Evolutionary conservation across 1,140 invertebrate genomes (phyloP).

Genomic region (Nymphalis io): DNA sequence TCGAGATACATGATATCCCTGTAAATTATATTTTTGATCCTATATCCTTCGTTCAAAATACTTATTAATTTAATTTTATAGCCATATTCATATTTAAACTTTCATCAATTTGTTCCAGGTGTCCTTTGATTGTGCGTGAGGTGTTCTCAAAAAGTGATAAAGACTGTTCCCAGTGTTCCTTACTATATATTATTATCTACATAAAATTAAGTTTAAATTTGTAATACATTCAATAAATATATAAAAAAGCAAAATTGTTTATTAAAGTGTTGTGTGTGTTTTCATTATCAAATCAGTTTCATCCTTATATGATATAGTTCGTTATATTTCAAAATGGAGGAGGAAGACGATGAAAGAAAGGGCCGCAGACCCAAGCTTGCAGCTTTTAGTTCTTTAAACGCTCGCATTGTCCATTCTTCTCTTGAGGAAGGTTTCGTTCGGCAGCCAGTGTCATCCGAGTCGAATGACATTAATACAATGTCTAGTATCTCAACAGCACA

Average conservation of each 20-base stretch:
- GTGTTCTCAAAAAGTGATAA: conserved; percentile 74
- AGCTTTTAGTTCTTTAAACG: conserved; percentile 65
- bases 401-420: conserved; percentile 68
- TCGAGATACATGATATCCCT: conserved; percentile 40
- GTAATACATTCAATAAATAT: conserved; percentile 67
- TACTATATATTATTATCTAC: conserved; percentile 59
- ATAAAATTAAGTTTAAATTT: conserved; percentile 55
- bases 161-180: conserved; percentile 79
- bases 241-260: conserved; percentile 61
- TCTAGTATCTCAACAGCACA: conserved; percentile 73
- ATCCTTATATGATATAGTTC: conserved; percentile 46
- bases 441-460: conserved; percentile 68
- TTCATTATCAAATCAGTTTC: conserved; percentile 39
- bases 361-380: conserved; percentile 62
- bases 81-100: neutral
- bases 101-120: conserved; percentile 69
- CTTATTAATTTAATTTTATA: neutral
- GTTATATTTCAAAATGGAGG: conserved; percentile 77
- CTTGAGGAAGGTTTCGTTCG: conserved; percentile 60
- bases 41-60: conserved; percentile 15
- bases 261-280: conserved; percentile 57
- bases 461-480: conserved; percentile 63
- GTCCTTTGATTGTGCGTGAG: conserved; percentile 58
- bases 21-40: conserved; percentile 19
- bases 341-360: conserved; percentile 81